phyloP scores from a whole-genome alignment of 2,797 vertebrate genomes.

The Selene dorsalis region DNA sequence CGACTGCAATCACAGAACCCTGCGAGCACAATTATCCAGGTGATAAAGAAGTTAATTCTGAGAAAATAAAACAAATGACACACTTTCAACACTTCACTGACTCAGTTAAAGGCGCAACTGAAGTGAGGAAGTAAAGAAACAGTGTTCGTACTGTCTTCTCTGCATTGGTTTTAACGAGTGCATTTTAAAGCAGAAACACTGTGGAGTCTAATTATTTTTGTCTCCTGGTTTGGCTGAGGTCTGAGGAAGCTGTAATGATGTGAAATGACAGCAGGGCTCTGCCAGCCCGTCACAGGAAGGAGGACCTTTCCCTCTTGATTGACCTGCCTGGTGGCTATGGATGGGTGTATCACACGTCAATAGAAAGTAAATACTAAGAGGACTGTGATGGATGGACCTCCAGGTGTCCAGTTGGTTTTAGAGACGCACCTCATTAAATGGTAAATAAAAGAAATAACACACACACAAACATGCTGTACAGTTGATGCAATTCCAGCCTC shows the following conservation, averaged over 20 bases:
- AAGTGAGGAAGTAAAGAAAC: neutral
- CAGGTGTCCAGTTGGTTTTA: neutral
- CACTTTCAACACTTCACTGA: neutral
- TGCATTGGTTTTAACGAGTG: neutral
- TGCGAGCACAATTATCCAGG: constrained; percentile 15
- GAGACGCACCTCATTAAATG: constrained; percentile 21
- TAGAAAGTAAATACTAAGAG: constrained; percentile 28
- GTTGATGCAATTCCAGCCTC: neutral
- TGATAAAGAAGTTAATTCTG: constrained; percentile 5
- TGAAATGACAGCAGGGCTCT: constrained; percentile 14
- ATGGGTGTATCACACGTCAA: constrained; percentile 29
- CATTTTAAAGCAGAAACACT: neutral
- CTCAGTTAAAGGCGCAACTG: neutral
- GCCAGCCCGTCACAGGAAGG: constrained; percentile 14
- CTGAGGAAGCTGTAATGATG: constrained; percentile 38
- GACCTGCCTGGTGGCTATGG: constrained; percentile 18
- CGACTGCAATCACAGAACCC: constrained; percentile 14
- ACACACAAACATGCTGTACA: neutral
- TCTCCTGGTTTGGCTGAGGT: neutral
- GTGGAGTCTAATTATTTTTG: constrained; percentile 27
- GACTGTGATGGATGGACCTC: constrained; percentile 25
- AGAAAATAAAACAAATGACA: constrained; percentile 7
- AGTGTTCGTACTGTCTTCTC: neutral
- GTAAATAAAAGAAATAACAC: neutral
- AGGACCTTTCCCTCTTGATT: constrained; percentile 40